A percentile compares a stretch with the other conserved stretches of the same genome.
Conservation (phyloP, 2,113 vertebrate species). For the Falcunculus frontatus region DNA sequence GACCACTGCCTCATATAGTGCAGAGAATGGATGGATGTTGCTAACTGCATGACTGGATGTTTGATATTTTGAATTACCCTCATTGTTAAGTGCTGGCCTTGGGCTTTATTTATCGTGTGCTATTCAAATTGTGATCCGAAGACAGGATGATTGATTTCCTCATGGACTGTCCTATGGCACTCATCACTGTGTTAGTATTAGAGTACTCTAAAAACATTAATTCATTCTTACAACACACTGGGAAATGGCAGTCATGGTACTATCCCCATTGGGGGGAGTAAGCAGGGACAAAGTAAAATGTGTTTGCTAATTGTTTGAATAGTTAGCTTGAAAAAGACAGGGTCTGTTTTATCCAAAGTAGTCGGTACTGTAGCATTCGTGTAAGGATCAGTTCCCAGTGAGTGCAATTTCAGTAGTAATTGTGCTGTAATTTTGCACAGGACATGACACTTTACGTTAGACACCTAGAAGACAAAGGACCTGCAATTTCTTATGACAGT, state of each 20-base stretch:
- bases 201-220: conserved; percentile 2
- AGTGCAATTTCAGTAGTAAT: not conserved
- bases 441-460: not conserved
- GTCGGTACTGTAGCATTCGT: not conserved
- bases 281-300: conserved; percentile 38
- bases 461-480: not conserved
- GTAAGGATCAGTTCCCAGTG: not conserved
- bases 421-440: not conserved
- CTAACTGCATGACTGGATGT: conserved; percentile 1
- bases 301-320: not conserved
- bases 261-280: conserved; percentile 6
- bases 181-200: conserved; percentile 16
- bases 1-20: conserved; percentile 3
- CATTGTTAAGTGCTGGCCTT: conserved; percentile 34
- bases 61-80: conserved; percentile 41
- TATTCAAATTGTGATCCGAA: conserved; percentile 37
- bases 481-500: not conserved
- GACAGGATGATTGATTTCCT: conserved; percentile 52
- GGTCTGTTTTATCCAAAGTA: not conserved
- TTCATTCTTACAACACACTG: conserved; percentile 38
- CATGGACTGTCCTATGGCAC: conserved; percentile 36
- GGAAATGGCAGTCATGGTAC: not conserved
- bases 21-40: conserved; percentile 11
- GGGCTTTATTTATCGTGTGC: conserved; percentile 30
- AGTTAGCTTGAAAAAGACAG: not conserved